Evolutionary conservation across 2,888 invertebrate species (phyloP).

Genomic region (Eremobia ochroleuca): DNA sequence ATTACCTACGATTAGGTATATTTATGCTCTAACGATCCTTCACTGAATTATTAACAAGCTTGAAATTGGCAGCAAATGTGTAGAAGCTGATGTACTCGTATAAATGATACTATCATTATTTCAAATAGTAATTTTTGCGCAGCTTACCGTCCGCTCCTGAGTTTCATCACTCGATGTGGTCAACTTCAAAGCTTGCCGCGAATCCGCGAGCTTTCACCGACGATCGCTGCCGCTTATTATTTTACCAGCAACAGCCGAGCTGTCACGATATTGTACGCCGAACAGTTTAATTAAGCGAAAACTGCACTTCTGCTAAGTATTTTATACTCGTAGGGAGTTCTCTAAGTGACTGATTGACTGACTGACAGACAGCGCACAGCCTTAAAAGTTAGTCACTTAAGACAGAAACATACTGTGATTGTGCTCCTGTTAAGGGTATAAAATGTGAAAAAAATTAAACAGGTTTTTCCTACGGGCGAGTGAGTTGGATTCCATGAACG

Average conservation of each 20-base stretch:
- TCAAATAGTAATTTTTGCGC: slow-evolving; percentile 31
- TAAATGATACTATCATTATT: slow-evolving; percentile 39
- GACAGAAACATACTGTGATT: background rate
- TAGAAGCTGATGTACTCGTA: slow-evolving; percentile 14
- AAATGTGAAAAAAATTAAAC: slow-evolving; percentile 3
- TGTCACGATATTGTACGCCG: slow-evolving; percentile 71
- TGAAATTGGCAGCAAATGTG: background rate
- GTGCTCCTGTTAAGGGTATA: background rate
- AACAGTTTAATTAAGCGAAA: slow-evolving; percentile 70
- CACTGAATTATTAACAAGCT: background rate
- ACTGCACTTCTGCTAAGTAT: slow-evolving; percentile 26
- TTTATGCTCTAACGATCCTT: background rate
- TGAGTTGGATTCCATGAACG: slow-evolving; percentile 17
- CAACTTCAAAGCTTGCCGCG: slow-evolving; percentile 75
- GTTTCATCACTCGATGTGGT: slow-evolving; percentile 56
- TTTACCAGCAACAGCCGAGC: slow-evolving; percentile 63
- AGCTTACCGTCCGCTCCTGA: slow-evolving; percentile 31
- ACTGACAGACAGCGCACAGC: background rate
- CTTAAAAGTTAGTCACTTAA: background rate
- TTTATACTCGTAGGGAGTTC: slow-evolving; percentile 14
- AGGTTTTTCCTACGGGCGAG: background rate
- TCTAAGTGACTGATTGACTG: background rate
- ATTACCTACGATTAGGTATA: slow-evolving; percentile 1
- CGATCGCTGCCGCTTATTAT: slow-evolving; percentile 71
- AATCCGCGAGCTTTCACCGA: slow-evolving; percentile 72